Evolutionary conservation across 2,113 vertebrate species (phyloP).

Genomic region (Sander lucioperca): DNA sequence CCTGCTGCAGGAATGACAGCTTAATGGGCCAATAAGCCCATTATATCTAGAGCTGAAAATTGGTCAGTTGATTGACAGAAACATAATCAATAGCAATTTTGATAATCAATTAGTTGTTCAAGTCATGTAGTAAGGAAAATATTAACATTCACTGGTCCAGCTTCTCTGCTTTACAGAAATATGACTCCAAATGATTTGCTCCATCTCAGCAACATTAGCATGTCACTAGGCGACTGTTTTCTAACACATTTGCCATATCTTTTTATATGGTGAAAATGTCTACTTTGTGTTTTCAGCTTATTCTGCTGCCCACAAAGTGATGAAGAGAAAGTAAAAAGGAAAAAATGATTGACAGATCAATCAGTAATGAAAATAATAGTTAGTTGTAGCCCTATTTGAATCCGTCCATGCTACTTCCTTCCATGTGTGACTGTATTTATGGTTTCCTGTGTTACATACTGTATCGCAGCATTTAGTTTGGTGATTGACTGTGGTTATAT

Average conservation of each 20-base stretch:
- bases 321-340: background rate
- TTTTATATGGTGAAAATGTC: background rate
- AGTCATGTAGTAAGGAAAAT: background rate
- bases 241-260: background rate
- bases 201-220: background rate
- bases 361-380: background rate
- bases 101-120: background rate
- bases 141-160: background rate
- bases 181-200: background rate
- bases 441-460: slow-evolving; percentile 4
- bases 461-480: slow-evolving; percentile 29
- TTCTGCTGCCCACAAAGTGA: background rate
- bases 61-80: background rate
- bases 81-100: slow-evolving; percentile 3
- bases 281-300: background rate
- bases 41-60: slow-evolving; percentile 9
- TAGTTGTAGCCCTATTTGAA: background rate
- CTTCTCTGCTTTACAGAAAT: background rate
- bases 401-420: background rate
- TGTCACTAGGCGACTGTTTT: background rate
- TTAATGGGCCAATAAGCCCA: background rate
- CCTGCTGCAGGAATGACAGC: background rate
- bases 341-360: background rate
- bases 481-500: slow-evolving; percentile 47
- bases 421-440: slow-evolving; percentile 17